Percentiles rank a stretch among this genome's conserved stretches.
Evolutionary conservation across 2,888 invertebrate species (phyloP).

Genomic region (Liodrosophila aerea): DNA sequence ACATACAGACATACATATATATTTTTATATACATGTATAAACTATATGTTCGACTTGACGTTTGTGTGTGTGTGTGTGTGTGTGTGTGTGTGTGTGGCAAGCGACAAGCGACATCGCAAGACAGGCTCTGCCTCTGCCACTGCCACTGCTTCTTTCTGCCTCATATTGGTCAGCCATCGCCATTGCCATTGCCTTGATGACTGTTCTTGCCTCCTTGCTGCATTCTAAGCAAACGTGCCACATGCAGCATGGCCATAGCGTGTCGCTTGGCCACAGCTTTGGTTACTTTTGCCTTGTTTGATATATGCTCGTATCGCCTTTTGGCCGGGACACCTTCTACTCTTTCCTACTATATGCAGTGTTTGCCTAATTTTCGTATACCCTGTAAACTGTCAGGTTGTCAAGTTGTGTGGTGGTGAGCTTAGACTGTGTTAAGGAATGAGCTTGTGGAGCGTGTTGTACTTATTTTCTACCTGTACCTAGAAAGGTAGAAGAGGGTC

Average conservation of each 20-base stretch:
- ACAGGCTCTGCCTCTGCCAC: neutral
- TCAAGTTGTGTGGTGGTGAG: too few species aligned
- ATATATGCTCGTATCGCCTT: constrained; percentile 21
- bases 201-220: constrained; percentile 7
- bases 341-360: constrained; percentile 25
- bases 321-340: constrained; percentile 20
- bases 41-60: too few species aligned
- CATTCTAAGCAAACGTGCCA: constrained; percentile 56
- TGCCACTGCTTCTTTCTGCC: constrained; percentile 12
- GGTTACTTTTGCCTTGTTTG: constrained; percentile 56
- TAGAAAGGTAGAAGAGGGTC: too few species aligned
- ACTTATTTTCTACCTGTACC: too few species aligned
- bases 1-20: constrained; percentile 1
- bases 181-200: constrained; percentile 1
- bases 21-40: constrained; percentile 2
- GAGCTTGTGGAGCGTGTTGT: too few species aligned
- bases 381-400: neutral
- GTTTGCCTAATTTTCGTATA: constrained; percentile 29
- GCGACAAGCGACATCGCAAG: neutral
- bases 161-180: constrained; percentile 4
- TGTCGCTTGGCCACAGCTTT: constrained; percentile 55
- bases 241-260: constrained; percentile 17
- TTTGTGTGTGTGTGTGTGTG: neutral
- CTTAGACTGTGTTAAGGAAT: too few species aligned
- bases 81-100: too few species aligned